Conservation (phyloP, 2,888 invertebrate species). For the Cataglyphis cursor region DNA sequence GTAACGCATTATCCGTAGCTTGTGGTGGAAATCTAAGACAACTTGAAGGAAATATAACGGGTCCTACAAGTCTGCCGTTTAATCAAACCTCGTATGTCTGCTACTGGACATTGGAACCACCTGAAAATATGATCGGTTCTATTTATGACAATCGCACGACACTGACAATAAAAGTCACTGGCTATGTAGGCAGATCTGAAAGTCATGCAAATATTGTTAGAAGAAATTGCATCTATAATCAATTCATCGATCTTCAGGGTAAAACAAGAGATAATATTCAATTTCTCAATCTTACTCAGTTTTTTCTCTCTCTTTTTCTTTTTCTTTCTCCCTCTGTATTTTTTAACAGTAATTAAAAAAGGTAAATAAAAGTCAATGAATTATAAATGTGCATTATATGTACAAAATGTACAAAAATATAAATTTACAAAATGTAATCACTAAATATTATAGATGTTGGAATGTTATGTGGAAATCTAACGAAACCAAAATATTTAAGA, state of each 20-base stretch:
- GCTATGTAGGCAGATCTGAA: slow-evolving; percentile 53
- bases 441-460: slow-evolving; percentile 65
- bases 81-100: slow-evolving; percentile 81
- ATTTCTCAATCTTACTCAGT: not conserved
- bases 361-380: not conserved
- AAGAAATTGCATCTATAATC: slow-evolving; percentile 52
- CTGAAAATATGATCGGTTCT: slow-evolving; percentile 61
- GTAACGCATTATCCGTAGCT: slow-evolving; percentile 71
- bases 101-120: slow-evolving; percentile 79
- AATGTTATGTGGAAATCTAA: slow-evolving; percentile 79
- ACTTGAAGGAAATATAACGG: slow-evolving; percentile 71
- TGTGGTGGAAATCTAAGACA: slow-evolving; percentile 80
- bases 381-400: not conserved
- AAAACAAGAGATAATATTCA: slow-evolving; percentile 9
- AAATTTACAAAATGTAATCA: not conserved
- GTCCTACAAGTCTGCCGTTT: slow-evolving; percentile 75
- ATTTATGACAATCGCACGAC: slow-evolving; percentile 72
- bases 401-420: too few relatives aligned
- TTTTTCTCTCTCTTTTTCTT: too few relatives aligned
- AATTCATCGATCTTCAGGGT: slow-evolving; percentile 62
- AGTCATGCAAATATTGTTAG: not conserved
- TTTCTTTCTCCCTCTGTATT: not conserved
- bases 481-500: slow-evolving; percentile 73
- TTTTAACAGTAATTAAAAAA: not conserved
- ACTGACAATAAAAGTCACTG: slow-evolving; percentile 77